These are phyloP conservation scores for Neodiprion virginianus DNA, from an alignment of 1,140 invertebrate genomes.

Conservation along the genomic window DNA sequence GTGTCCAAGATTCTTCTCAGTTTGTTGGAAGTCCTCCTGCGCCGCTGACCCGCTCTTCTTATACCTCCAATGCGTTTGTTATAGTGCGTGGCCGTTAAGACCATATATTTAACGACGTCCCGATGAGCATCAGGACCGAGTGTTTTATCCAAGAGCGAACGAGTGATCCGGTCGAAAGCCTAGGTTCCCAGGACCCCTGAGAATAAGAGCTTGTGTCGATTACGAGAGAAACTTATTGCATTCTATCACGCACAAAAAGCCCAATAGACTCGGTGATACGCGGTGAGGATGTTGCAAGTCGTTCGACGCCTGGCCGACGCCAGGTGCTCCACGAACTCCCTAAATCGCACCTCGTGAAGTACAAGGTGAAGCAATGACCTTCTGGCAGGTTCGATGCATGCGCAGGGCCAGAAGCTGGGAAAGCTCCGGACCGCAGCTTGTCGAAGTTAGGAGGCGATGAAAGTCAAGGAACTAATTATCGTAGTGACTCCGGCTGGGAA, in stretches of 20 bases:
- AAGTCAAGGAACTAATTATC: neutral
- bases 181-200: neutral
- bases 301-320: too few relatives aligned
- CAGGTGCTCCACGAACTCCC: too few relatives aligned
- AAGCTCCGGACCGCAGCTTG: too few relatives aligned
- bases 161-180: neutral
- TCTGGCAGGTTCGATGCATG: too few relatives aligned
- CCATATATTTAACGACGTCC: neutral
- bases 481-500: neutral
- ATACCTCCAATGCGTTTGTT: neutral
- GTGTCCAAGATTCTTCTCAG: constrained; percentile 7
- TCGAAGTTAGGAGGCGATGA: too few relatives aligned
- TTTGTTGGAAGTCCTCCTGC: constrained; percentile 4
- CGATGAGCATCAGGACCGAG: neutral
- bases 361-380: too few relatives aligned
- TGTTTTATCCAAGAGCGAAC: neutral
- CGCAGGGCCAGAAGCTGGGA: too few relatives aligned
- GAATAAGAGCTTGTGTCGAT: neutral
- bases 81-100: neutral
- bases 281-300: too few relatives aligned
- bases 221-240: neutral
- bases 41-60: neutral
- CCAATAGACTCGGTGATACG: too few relatives aligned
- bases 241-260: too few relatives aligned
- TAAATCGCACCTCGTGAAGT: too few relatives aligned